These are phyloP conservation scores for Julus scandinavius DNA, from an alignment of 2,888 invertebrate genomes.

Conservation along the genomic window DNA sequence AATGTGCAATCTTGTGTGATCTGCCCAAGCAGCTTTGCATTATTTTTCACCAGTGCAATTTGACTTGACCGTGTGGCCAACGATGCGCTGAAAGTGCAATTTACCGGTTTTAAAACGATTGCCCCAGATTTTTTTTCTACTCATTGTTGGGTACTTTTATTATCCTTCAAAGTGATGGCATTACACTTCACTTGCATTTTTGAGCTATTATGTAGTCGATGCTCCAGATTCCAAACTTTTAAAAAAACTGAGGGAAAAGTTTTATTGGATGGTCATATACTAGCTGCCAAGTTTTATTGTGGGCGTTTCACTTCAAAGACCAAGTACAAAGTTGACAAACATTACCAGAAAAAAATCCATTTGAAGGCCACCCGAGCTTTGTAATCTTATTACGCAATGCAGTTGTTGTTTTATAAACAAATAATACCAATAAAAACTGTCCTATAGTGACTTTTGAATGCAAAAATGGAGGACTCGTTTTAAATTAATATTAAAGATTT, in stretches of 20 bases:
- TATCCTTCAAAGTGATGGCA: neutral
- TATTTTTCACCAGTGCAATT: neutral
- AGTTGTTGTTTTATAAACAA: no score
- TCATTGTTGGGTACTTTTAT: conserved; percentile 30
- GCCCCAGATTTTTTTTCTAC: neutral
- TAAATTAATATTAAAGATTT: no score
- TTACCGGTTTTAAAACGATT: conserved; percentile 43
- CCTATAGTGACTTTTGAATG: no score
- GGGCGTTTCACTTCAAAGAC: neutral
- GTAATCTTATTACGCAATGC: no score
- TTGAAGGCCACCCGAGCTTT: neutral
- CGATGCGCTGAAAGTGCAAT: conserved; percentile 13
- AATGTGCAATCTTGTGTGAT: neutral
- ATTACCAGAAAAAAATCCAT: neutral
- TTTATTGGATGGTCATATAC: conserved; percentile 26
- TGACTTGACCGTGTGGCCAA: conserved; percentile 8
- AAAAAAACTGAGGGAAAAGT: neutral
- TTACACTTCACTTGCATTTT: conserved; percentile 37
- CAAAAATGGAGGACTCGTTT: no score
- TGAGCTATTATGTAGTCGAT: conserved; percentile 18
- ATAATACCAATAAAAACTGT: no score
- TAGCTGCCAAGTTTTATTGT: conserved; percentile 23
- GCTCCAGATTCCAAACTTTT: conserved; percentile 33
- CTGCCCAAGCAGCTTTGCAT: neutral
- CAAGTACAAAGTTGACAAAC: conserved; percentile 34